Percentiles rank a stretch among this genome's conserved stretches.
phyloP scores from a whole-genome alignment of 2,797 vertebrate species.

The Rhinatrema bivittatum region DNA sequence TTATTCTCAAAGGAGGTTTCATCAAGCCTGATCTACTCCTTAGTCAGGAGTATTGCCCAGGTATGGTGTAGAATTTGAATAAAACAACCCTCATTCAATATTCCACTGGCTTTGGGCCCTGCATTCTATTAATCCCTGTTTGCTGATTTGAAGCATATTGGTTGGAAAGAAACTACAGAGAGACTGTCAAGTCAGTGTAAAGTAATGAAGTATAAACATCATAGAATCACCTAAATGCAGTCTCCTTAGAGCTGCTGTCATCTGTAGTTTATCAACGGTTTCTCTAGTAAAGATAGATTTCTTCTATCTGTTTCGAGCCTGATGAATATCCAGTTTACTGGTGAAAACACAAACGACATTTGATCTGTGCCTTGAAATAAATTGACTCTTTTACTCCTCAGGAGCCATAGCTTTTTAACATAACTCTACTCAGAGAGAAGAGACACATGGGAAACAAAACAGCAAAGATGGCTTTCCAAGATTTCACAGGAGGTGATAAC shows the following conservation, averaged over 20 bases:
- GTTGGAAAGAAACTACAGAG: not conserved
- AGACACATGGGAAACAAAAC: too few relatives aligned
- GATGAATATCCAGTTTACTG: not conserved
- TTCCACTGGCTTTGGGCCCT: not conserved
- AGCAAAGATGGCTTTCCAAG: too few relatives aligned
- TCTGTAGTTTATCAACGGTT: not conserved
- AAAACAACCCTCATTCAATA: rapidly evolving
- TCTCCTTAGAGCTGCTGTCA: not conserved
- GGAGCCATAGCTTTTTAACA: too few relatives aligned
- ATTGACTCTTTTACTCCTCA: not conserved
- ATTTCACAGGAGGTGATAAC: too few relatives aligned
- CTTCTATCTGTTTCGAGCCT: not conserved
- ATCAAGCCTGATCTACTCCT: too few relatives aligned
- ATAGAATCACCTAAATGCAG: rapidly evolving
- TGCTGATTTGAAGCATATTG: not conserved
- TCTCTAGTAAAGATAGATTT: not conserved
- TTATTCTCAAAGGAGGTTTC: too few relatives aligned
- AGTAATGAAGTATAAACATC: not conserved
- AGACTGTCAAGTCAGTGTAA: not conserved
- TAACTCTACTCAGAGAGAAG: too few relatives aligned
- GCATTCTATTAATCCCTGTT: not conserved
- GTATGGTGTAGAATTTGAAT: too few relatives aligned
- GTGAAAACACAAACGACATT: not conserved
- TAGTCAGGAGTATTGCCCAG: too few relatives aligned
- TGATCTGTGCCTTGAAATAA: not conserved